Evolutionary conservation across 2,113 vertebrate genomes (phyloP), one percentile per base, ranked within the genome.

Genomic region (Microcebus ravelobensis): DNA sequence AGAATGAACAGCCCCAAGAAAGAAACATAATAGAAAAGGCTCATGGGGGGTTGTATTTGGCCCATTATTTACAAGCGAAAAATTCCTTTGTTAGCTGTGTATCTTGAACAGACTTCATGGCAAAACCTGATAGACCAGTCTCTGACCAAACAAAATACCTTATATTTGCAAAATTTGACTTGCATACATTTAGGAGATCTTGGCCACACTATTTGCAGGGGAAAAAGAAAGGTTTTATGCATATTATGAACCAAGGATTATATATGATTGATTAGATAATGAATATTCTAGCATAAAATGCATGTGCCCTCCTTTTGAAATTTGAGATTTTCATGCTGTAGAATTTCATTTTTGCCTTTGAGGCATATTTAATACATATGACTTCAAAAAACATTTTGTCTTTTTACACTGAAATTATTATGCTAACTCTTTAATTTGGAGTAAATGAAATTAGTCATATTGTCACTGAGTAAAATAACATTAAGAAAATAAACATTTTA

Each of bases 1-100:
- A 84, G 92, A 96, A 55, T 55, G 91, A 96, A 82, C 61, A 95
- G 94, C 42, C 73, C 90, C 14, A 31, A 92, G 92, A 95, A 87
- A 92, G 94, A 89, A 65, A 48, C n/a, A 55, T 15, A 89, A 93
- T 87, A 29, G 61, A 87, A 82, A 71, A 70, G 50, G 81, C 23
- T 76, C 25, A 3, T 6, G 29, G 74, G 45, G 34, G 21, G 4
- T 1, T 83, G 84, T 80, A 70, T 80, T 80, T 34, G 71, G 42
- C 88, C 87, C 85, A 89, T 97, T 97, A 97, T 82, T 92, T 70
- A 94, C 96, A 96, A 95, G 77, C 7, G 85, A 96, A 96, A 97
- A 97, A 91, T 90, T 61, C 88, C 68, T 96, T 97, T 96, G 90
- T 98, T 73, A 34, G 52, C 42, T 76, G 76, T 76, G 12, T 61